phyloP scores from a whole-genome alignment of 1,140 invertebrate species.

The Zelostemma sp. region DNA sequence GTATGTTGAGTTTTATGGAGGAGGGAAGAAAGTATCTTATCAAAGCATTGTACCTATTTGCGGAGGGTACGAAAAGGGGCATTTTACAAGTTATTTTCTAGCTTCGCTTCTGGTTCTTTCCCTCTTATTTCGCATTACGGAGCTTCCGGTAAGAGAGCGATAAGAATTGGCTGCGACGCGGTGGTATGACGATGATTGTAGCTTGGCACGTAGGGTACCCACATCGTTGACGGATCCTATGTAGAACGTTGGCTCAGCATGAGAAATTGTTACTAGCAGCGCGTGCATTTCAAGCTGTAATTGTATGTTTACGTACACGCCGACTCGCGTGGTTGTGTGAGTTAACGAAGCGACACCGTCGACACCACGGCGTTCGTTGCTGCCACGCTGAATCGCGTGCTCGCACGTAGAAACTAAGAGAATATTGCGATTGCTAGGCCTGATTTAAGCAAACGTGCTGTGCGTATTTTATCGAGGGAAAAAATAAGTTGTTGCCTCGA shows the following conservation, averaged over 20 bases:
- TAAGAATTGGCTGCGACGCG: constrained; percentile 27
- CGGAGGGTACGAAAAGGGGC: neutral
- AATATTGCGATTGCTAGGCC: constrained; percentile 25
- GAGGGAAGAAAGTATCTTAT: neutral
- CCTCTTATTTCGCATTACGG: constrained; percentile 24
- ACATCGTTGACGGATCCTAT: constrained; percentile 19
- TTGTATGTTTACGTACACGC: constrained; percentile 20
- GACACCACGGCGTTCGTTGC: constrained; percentile 20
- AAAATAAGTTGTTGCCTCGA: too few species aligned
- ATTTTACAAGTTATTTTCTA: constrained; percentile 9
- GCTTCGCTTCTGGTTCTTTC: constrained; percentile 12
- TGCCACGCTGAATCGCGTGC: constrained; percentile 19
- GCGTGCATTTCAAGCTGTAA: constrained; percentile 21
- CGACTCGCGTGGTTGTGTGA: constrained; percentile 12
- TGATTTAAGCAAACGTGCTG: constrained; percentile 15
- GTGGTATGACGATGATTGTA: constrained; percentile 28
- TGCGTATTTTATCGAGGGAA: constrained; percentile 11
- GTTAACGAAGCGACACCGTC: constrained; percentile 36
- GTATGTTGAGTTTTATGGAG: too few species aligned
- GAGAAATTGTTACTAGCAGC: constrained; percentile 24
- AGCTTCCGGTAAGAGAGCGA: constrained; percentile 13
- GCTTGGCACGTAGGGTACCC: constrained; percentile 19
- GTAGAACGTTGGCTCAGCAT: neutral
- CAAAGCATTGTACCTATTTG: neutral
- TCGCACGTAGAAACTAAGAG: constrained; percentile 16